These are phyloP conservation scores for Hesperophylax magnus DNA, from an alignment of 1,140 invertebrate species.

Conservation along the genomic window DNA sequence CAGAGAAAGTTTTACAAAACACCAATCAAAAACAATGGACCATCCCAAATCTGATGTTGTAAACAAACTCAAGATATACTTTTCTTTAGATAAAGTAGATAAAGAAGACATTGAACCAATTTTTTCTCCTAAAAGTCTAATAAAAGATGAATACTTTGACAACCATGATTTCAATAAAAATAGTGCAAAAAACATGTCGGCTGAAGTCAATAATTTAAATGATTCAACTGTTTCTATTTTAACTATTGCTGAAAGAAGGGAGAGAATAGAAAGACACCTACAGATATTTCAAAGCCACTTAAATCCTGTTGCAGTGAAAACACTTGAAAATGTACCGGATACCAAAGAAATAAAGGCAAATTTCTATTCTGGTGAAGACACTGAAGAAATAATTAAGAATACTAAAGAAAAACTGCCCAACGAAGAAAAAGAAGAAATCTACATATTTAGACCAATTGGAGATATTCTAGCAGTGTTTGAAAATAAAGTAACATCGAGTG, in stretches of 20 bases:
- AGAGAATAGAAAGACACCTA: slow-evolving; percentile 52
- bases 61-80: slow-evolving; percentile 49
- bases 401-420: background rate
- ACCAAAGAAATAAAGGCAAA: background rate
- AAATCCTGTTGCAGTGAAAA: background rate
- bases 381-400: background rate
- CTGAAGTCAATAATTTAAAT: background rate
- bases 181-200: background rate
- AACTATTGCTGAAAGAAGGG: slow-evolving; percentile 50
- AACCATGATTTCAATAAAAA: slow-evolving; percentile 6
- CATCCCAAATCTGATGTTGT: slow-evolving; percentile 40
- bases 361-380: background rate
- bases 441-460: slow-evolving; percentile 45
- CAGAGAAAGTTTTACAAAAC: slow-evolving; percentile 46
- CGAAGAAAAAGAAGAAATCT: slow-evolving; percentile 28
- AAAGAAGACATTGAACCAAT: background rate
- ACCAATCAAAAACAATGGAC: slow-evolving; percentile 54
- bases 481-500: slow-evolving; percentile 20
- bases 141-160: background rate
- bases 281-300: slow-evolving; percentile 37
- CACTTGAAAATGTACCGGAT: background rate
- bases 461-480: slow-evolving; percentile 52
- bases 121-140: background rate
- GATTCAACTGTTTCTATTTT: slow-evolving; percentile 48
- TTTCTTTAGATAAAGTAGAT: slow-evolving; percentile 43